Evolutionary conservation across 2,888 invertebrate genomes (phyloP), one percentile per base, ranked within the genome.

Genomic region (Scotopteryx bipunctaria): DNA sequence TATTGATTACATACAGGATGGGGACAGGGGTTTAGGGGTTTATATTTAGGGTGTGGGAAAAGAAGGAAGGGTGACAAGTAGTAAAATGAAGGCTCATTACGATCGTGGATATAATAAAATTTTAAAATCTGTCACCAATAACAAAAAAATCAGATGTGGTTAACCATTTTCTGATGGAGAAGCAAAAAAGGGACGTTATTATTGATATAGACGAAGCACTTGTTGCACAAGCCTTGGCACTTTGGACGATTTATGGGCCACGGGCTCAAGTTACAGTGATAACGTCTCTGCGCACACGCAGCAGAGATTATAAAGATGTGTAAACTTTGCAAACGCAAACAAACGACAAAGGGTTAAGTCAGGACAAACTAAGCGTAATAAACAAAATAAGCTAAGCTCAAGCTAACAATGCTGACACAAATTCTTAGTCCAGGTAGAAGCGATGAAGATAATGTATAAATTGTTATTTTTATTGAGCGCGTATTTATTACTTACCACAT

Each of bases 191-290:
- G 70, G 67, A 67, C 67, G 59, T 59, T 59, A 61, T 66, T 64
- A 74, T 75, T 81, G 80, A 77, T 73, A 66, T 69, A 68, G 65
- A 56, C 66, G 64, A 71, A 69, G 60, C 80, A 81, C 80, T 84
- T 83, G 83, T 87, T 87, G 83, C 83, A 83, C 81, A 86, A 87
- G 77, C 71, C 76, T 69, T 72, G 69, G 62, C 76, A 81, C 76
- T 83, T 81, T 74, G 69, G 72, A 76, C 72, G 83, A 85, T 86
- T 86, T 86, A 85, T 84, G 78, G 76, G 81, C 72, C 80, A 70
- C 72, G 72, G 71, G 76, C 80, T 85, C 75, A 68, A 76, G 78
- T 84, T 83, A 83, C 82, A 78, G 67, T 85, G 88, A 87, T 89
- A 87, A 86, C 78, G 80, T 74, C 78, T 78, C 67, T 69, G 65